A percentile compares a stretch with the other conserved stretches of the same genome.
phyloP scores from a whole-genome alignment of 2,113 vertebrate genomes.

The Noturus placidus region DNA sequence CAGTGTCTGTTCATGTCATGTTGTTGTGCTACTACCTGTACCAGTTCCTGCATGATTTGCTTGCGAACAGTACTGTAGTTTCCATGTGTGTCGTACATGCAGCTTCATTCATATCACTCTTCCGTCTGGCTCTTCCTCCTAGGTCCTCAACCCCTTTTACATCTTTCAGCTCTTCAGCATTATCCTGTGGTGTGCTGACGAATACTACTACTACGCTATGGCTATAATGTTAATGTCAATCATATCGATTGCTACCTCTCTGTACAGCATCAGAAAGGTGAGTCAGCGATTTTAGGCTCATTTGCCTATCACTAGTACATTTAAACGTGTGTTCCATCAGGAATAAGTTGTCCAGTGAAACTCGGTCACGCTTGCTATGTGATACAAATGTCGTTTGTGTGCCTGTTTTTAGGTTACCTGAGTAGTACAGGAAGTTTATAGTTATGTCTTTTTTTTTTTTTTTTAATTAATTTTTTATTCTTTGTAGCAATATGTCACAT shows the following conservation, averaged over 20 bases:
- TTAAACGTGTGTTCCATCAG: too few species aligned
- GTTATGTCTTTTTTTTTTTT: conserved; percentile 36
- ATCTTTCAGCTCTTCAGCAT: conserved; percentile 99
- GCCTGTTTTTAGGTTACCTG: not conserved
- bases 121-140: conserved; percentile 14
- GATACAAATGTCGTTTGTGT: not conserved
- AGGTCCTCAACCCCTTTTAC: conserved; percentile 99
- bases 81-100: not conserved
- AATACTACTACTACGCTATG: conserved; percentile 95
- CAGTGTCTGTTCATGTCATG: not conserved
- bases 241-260: conserved; percentile 93
- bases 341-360: not conserved
- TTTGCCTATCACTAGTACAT: not conserved
- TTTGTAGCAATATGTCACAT: conserved; percentile 92
- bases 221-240: conserved; percentile 96
- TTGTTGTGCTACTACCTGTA: not conserved
- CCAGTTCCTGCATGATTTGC: not conserved
- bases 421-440: not conserved
- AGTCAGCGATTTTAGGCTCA: conserved; percentile 36
- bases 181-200: conserved; percentile 90
- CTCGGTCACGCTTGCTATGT: not conserved
- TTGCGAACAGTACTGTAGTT: not conserved
- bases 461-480: too few species aligned
- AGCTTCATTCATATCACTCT: not conserved
- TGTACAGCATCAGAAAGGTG: conserved; percentile 97